Evolutionary conservation across 2,797 vertebrate genomes (phyloP), one percentile per base, ranked within the genome.

Genomic region (Sylvilagus floridanus): DNA sequence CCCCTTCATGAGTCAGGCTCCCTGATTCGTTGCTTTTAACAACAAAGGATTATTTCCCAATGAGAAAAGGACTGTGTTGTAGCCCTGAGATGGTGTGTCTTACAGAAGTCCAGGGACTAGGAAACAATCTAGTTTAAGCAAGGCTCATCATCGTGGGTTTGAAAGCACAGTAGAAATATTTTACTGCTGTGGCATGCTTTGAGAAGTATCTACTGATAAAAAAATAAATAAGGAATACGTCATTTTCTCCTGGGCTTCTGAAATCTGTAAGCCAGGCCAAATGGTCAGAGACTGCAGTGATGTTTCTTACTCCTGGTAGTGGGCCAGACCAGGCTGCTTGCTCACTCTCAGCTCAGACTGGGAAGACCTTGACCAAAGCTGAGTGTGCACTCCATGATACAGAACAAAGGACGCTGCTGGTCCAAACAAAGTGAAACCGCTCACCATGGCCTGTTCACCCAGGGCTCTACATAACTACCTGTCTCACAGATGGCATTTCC

Each of bases 401-500:
- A 71, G 22, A 95, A 37, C 65, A 81, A 54, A 91, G 52, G 57
- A 81, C 52, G 14, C 72, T 79, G 16, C 65, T 86, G 73, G 65
- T 78, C 93, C 84, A 86, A n/a, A 28, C 72, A 69, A 60, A 32
- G 57, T 66, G 37, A 81, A 95, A 78, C 65, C 3, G 0, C 75
- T 68, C 28, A 4, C 3, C 1, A 0, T 69, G 54, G 75, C 90
- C 76, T 92, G 62, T 93, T 84, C 84, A 72, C 83, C 84, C 72
- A 88, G 76, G 92, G 65, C 65, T 68, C 88, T 54, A 94, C 79
- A 93, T 91, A 84, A 66, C 60, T 77, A 89, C 93, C 90, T 96
- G 83, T 85, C 84, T 92, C 37, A 3, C 26, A 88, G 93, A 78
- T 68, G 96, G 97, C 90, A 96, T 97, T 97, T 97, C 97, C 97